Conservation (phyloP, 2,797 vertebrate genomes). For the Scolopax rusticola region DNA sequence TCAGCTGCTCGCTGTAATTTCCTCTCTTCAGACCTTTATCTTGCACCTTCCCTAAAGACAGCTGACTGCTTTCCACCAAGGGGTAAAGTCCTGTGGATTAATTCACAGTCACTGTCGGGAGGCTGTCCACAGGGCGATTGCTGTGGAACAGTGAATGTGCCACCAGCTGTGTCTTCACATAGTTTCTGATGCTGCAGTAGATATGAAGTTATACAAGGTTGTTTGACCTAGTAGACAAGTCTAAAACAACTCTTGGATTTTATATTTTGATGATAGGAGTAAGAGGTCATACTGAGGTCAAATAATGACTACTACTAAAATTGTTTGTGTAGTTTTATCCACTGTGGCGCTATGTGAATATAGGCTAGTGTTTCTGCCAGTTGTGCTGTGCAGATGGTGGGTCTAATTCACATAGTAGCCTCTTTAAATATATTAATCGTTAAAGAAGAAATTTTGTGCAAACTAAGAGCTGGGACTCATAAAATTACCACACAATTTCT, state of each 20-base stretch:
- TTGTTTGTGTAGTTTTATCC: neutral
- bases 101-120: neutral
- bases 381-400: neutral
- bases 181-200: neutral
- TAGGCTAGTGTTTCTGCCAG: neutral
- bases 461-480: neutral
- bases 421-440: neutral
- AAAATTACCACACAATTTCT: neutral
- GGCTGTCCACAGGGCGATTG: neutral
- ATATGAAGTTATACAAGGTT: neutral
- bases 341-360: neutral
- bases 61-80: neutral
- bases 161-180: neutral
- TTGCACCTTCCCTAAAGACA: neutral
- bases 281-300: neutral
- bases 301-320: neutral
- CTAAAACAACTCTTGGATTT: neutral
- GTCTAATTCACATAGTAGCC: neutral
- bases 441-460: neutral
- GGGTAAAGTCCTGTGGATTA: neutral
- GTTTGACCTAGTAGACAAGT: neutral
- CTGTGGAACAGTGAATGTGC: neutral
- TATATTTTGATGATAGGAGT: neutral
- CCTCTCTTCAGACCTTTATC: neutral
- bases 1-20: neutral